A percentile compares a stretch with the other conserved stretches of the same genome.
These are phyloP conservation scores for Speoplatyrhinus poulsoni DNA, from an alignment of 2,113 vertebrate genomes.

Conservation along the genomic window DNA sequence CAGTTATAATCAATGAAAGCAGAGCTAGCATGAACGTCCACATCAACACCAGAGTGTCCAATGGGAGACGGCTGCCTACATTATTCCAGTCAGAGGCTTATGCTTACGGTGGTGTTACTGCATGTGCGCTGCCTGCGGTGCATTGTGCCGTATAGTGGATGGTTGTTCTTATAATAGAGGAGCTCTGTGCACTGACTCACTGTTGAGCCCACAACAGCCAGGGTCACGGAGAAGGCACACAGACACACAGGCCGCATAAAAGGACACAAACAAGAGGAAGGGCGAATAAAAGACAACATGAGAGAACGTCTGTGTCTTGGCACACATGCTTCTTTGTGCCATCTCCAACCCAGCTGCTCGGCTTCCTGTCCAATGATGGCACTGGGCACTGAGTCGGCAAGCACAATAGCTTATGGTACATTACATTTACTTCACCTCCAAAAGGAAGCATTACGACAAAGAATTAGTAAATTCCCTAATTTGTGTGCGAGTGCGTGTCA, in stretches of 20 bases:
- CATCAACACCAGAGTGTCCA: slow-evolving; percentile 13
- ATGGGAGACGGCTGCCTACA: slow-evolving; percentile 12
- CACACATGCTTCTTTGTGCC: slow-evolving; percentile 45
- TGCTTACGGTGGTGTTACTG: slow-evolving; percentile 30
- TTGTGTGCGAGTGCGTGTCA: too few relatives aligned
- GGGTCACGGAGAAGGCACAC: slow-evolving; percentile 40
- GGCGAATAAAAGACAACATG: slow-evolving; percentile 3
- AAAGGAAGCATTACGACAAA: slow-evolving; percentile 3
- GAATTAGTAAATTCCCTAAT: neutral
- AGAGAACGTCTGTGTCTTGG: slow-evolving; percentile 3
- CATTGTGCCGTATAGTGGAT: slow-evolving; percentile 27
- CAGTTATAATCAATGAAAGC: slow-evolving; percentile 30
- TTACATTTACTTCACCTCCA: too few relatives aligned
- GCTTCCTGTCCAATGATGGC: slow-evolving; percentile 34
- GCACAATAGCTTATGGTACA: neutral
- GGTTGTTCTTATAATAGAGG: slow-evolving; percentile 55
- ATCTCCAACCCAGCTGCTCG: slow-evolving; percentile 35
- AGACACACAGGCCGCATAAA: slow-evolving; percentile 26
- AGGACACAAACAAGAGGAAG: slow-evolving; percentile 19
- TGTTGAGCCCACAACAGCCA: slow-evolving; percentile 28
- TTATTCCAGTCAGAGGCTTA: neutral
- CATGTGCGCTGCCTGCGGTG: slow-evolving; percentile 32
- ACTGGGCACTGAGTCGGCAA: slow-evolving; percentile 16
- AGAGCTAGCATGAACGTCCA: slow-evolving; percentile 10
- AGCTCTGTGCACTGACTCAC: slow-evolving; percentile 39